phyloP scores from a whole-genome alignment of 2,888 invertebrate genomes.

The Eupithecia subfuscata region DNA sequence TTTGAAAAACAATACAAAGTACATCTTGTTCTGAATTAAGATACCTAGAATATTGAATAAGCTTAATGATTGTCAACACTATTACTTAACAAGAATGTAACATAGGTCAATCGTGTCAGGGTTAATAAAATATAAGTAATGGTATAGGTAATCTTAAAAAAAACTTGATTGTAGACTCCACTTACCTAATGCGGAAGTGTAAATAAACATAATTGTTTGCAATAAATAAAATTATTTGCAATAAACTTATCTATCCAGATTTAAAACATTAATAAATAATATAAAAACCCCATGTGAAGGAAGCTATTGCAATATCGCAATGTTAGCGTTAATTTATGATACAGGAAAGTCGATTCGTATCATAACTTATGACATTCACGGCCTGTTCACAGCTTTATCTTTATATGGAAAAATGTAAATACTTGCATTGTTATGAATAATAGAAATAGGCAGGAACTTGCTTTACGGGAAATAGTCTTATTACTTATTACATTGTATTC shows the following conservation, averaged over 20 bases:
- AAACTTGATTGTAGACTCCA: background rate
- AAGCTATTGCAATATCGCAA: constrained; percentile 32
- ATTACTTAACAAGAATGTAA: background rate
- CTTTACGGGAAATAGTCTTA: constrained; percentile 3
- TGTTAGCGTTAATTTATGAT: constrained; percentile 33
- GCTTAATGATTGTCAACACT: background rate
- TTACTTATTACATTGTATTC: background rate
- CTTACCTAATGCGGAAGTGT: background rate
- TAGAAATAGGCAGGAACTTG: background rate
- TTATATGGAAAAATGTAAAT: constrained; percentile 22
- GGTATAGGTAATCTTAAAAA: background rate
- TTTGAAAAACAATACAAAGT: background rate
- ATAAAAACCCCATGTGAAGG: constrained; percentile 20
- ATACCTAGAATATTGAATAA: background rate
- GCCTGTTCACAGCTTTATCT: constrained; percentile 26
- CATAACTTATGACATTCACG: constrained; percentile 32
- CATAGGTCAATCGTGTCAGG: background rate
- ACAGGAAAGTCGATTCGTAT: constrained; percentile 30
- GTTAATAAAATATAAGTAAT: background rate
- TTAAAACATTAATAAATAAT: constrained; percentile 11
- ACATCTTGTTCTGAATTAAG: background rate
- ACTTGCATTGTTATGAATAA: constrained; percentile 11
- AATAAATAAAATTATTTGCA: background rate
- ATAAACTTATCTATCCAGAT: background rate
- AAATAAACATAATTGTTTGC: background rate